Base-by-base conservation (phyloP, 2,888 invertebrate species). In the Resseliella maxima region DNA sequence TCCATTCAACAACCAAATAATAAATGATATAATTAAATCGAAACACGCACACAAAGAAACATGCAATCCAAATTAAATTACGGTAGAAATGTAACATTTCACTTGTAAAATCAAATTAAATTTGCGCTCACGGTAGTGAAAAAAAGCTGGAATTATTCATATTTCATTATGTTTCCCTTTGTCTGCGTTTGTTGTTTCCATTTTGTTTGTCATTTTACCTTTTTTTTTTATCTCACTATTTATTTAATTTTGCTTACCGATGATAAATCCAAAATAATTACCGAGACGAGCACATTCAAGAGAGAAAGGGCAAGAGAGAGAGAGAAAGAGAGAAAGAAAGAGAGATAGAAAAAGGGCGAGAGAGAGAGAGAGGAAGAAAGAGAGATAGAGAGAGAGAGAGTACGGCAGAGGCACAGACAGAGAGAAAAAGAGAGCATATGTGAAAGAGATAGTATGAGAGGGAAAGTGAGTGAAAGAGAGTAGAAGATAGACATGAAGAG, bases 21-120 rank as follows among this genome's bases (percentile, higher is more conserved):
- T 59, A 59, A 59, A 59, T 59, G 24, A 59, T 59, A 59, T 59
- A 59, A 59, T 59, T 59, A 59, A 59, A 59, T 59, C 59, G 59
- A 59, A 59, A 59, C 59, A 24, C 59, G 59, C 50, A 24, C 59
- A 59, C n/a, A 59, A 59, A 59, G 24, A 24, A 59, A 24, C n/a
- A 59, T 59, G 59, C 59, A 24, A 59, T 6, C 59, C 24, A 59
- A 59, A 59, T 59, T 59, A 59, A 59, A 59, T 59, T 59, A 59
- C 59, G 24, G 59, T 59, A 10, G 59, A 59, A 59, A 59, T 59
- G 59, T 59, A 8, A 59, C 59, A 59, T 59, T 59, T 59, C 24
- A 59, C 59, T 59, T 59, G 59, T 59, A 59, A 24, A 59, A 59
- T 59, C 59, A 59, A 59, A 59, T 59, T 59, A 59, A 59, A 59